Percentiles rank a stretch among this genome's conserved stretches.
Conservation (phyloP, 2,113 vertebrate genomes). For the Axis porcinus region DNA sequence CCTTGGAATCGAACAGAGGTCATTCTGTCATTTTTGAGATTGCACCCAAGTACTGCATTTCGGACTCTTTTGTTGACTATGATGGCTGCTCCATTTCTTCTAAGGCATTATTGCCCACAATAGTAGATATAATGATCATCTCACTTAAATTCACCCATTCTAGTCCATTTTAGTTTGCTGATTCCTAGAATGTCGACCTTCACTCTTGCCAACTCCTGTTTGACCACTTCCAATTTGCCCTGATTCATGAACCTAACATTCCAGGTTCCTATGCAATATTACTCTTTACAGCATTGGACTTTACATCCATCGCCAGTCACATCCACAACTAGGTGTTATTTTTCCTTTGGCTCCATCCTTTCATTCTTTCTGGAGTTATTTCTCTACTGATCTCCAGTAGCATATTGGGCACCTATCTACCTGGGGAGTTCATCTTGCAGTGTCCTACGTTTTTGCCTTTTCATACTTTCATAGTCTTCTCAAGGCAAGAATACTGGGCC, state of each 20-base stretch:
- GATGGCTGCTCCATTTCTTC: neutral
- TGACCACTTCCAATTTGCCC: neutral
- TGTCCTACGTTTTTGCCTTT: neutral
- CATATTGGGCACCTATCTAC: neutral
- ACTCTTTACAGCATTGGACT: neutral
- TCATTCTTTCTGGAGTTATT: neutral
- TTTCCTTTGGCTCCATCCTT: neutral
- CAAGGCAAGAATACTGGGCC: neutral
- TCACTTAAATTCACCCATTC: neutral
- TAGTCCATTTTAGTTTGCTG: neutral
- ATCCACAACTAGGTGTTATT: neutral
- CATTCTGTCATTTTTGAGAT: neutral
- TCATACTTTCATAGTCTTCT: neutral
- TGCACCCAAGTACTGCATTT: neutral
- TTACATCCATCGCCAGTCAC: neutral
- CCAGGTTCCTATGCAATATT: neutral
- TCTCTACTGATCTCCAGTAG: neutral
- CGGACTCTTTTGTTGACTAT: neutral
- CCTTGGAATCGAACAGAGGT: neutral
- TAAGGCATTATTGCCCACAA: neutral
- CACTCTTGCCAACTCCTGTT: neutral
- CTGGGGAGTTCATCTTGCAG: neutral
- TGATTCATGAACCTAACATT: neutral
- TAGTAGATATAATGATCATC: neutral
- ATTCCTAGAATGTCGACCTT: neutral